Evolutionary conservation across 2,797 vertebrate species (phyloP), one percentile per base, ranked within the genome.

Genomic region (Austrolebias charrua): DNA sequence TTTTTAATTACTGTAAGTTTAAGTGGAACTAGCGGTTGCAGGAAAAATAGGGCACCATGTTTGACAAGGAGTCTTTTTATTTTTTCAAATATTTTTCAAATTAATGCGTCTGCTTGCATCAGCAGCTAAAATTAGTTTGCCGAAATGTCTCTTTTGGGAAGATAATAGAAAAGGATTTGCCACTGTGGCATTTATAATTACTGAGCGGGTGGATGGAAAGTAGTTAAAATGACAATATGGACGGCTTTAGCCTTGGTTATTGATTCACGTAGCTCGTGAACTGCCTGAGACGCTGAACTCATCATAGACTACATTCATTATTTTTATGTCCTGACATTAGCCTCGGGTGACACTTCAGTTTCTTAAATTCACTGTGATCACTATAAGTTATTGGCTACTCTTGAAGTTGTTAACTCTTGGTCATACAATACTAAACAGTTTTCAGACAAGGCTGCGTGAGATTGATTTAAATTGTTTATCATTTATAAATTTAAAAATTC

Each of bases 111-210:
- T 75, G 78, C 66, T 57, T 78, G 67, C 51, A 58, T 59, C 61
- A 69, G 66, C 40, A 62, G 73, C 69, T 60, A 73, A 86, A 88
- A 84, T 76, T 56, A 75, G 47, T 43, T 57, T 29, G 1, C 24
- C 60, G 38, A 87, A 88, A 88, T 85, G 70, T 73, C 66, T 82
- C 86, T 87, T 87, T 88, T 82, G 84, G 66, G 80, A 76, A 82
- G 75, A 76, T 70, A 85, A 80, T 86, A 83, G 77, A 73, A 86
- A 86, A 86, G 69, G 61, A 87, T 89, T 70, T 75, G 78, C 80
- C 74, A 72, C 76, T 44, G 35, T 86, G 76, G 63, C 84, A 79
- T 89, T 85, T 74, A 84, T 82, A 86, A 87, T 84, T 69, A 81
- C 79, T 86, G 73, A 73, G 62, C 83, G 73, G 60, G 63, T 70